Conservation (phyloP, 2,113 vertebrate species). For the Eurypyga helias region DNA sequence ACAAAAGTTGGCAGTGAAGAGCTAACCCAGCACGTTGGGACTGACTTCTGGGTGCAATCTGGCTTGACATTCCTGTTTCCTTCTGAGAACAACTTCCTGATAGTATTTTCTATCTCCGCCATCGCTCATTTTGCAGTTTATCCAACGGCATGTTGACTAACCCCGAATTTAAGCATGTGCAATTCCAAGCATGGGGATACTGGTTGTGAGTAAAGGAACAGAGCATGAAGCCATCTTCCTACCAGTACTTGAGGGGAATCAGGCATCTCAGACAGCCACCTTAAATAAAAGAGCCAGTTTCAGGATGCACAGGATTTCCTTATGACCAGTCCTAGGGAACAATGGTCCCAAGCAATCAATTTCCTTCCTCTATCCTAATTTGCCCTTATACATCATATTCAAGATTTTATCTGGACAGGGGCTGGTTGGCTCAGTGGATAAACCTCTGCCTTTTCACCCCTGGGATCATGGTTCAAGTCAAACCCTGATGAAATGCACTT, state of each 20-base stretch:
- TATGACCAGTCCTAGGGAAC: neutral
- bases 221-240: neutral
- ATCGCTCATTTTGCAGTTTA: neutral
- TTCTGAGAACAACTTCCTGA: neutral
- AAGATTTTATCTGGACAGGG: constrained; percentile 72
- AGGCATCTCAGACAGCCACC: neutral
- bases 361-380: constrained; percentile 58
- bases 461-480: constrained; percentile 76
- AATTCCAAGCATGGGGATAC: neutral
- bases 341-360: constrained; percentile 50
- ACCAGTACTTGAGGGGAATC: neutral
- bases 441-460: constrained; percentile 75
- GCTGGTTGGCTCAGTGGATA: constrained; percentile 72
- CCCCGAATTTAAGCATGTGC: neutral
- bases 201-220: neutral
- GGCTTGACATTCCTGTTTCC: neutral
- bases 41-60: neutral
- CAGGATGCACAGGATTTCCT: neutral
- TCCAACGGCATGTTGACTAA: neutral
- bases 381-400: constrained; percentile 74
- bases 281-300: neutral
- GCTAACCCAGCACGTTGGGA: neutral
- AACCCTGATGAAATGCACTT: constrained; percentile 75
- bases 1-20: neutral
- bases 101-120: neutral